phyloP scores from a whole-genome alignment of 2,888 invertebrate species.

The Protonemura montana region DNA sequence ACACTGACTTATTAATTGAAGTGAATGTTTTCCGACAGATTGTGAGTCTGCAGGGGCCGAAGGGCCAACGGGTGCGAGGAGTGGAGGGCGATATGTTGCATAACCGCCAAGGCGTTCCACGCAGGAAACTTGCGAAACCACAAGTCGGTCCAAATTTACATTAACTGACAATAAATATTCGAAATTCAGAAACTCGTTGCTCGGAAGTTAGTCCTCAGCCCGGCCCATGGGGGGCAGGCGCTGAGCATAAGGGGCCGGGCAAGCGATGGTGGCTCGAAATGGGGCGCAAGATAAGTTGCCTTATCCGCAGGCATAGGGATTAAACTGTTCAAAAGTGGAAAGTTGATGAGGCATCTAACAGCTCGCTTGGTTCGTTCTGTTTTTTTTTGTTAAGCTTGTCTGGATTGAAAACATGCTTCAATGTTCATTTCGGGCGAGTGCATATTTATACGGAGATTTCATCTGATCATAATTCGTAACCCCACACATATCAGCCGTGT shows the following conservation, averaged over 20 bases:
- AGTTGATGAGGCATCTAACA: conserved; percentile 28
- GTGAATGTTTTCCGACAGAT: conserved; percentile 7
- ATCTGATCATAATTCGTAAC: background rate
- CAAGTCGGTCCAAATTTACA: conserved; percentile 34
- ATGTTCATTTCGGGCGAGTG: background rate
- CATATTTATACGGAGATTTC: background rate
- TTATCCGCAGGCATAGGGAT: conserved; percentile 17
- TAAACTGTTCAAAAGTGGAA: conserved; percentile 37
- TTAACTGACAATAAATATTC: conserved; percentile 42
- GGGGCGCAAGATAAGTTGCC: conserved; percentile 15
- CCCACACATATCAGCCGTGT: background rate
- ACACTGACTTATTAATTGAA: conserved; percentile 18
- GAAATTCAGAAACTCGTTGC: conserved; percentile 34
- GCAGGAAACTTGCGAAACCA: conserved; percentile 33
- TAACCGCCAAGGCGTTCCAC: conserved; percentile 27
- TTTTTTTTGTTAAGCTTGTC: background rate
- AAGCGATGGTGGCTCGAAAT: background rate
- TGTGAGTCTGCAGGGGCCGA: background rate
- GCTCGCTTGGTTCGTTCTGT: background rate
- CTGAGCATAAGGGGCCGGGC: background rate
- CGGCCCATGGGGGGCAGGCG: background rate
- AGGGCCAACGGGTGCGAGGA: background rate
- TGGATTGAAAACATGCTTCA: background rate
- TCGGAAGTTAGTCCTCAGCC: conserved; percentile 13
- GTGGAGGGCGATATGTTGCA: conserved; percentile 37